Evolutionary conservation across 2,113 vertebrate genomes (phyloP).

Genomic region (Apteryx owenii): DNA sequence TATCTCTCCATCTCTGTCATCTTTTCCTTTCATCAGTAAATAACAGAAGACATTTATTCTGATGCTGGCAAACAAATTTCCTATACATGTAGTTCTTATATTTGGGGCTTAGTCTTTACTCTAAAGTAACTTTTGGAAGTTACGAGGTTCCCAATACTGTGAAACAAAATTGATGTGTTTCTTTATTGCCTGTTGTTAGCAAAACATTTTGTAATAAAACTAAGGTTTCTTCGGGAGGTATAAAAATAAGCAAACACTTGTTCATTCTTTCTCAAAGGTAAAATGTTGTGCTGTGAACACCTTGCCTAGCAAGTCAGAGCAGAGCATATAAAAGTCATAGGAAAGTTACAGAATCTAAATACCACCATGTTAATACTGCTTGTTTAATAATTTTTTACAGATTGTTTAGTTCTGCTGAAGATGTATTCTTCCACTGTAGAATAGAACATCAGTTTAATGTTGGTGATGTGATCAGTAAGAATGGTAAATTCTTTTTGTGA

Average conservation of each 20-base stretch:
- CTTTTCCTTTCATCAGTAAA: fast-evolving
- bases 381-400: slow-evolving; percentile 64
- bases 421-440: slow-evolving; percentile 86
- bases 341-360: neutral
- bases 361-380: fast-evolving
- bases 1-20: fast-evolving
- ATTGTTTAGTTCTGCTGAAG: slow-evolving; percentile 80
- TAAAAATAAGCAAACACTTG: fast-evolving
- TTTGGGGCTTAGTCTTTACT: neutral
- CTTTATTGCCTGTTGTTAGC: fast-evolving
- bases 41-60: neutral
- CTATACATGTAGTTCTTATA: fast-evolving
- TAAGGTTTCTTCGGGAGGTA: fast-evolving
- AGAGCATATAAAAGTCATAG: fast-evolving
- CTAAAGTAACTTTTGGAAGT: neutral
- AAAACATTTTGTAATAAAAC: neutral
- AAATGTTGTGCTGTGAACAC: fast-evolving
- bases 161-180: fast-evolving
- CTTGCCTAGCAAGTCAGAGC: fast-evolving
- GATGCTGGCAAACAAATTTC: fast-evolving
- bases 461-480: slow-evolving; percentile 76
- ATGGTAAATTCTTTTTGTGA: slow-evolving; percentile 76
- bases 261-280: neutral
- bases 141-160: neutral
- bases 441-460: slow-evolving; percentile 84